Evolutionary conservation across 2,113 vertebrate genomes (phyloP).

Genomic region (Centropus bengalensis): DNA sequence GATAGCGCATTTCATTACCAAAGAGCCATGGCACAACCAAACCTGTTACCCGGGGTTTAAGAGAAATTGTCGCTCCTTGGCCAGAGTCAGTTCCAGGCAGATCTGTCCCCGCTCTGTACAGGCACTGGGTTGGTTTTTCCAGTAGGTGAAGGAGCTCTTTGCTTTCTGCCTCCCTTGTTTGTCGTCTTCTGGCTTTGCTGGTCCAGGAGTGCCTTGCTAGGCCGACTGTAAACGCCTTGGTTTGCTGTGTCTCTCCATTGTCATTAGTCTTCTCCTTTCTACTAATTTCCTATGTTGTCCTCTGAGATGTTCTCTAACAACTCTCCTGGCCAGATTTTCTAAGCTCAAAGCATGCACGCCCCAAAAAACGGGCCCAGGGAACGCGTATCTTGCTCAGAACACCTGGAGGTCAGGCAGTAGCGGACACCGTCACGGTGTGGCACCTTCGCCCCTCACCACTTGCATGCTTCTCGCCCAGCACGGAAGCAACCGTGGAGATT

Average conservation of each 20-base stretch:
- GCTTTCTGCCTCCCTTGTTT: slow-evolving; percentile 55
- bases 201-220: slow-evolving; percentile 31
- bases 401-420: background rate
- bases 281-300: slow-evolving; percentile 1
- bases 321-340: slow-evolving; percentile 55
- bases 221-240: slow-evolving; percentile 4
- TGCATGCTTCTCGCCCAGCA: background rate
- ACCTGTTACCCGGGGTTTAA: background rate
- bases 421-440: rapidly evolving
- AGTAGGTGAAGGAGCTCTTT: slow-evolving; percentile 5
- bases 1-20: background rate
- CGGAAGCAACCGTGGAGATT: background rate
- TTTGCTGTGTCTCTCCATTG: slow-evolving; percentile 59
- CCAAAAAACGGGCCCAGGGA: background rate
- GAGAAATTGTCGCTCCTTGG: background rate
- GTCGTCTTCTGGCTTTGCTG: slow-evolving; percentile 57
- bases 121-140: background rate
- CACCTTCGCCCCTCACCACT: background rate
- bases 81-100: background rate
- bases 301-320: slow-evolving; percentile 38
- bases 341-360: background rate
- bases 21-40: background rate
- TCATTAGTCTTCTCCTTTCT: slow-evolving; percentile 59
- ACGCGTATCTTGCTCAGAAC: rapidly evolving
- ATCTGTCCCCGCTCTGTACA: background rate